Percentiles rank a stretch among this genome's conserved stretches.
These are phyloP conservation scores for Diarsia rubi DNA, from an alignment of 2,888 invertebrate genomes.

Conservation along the genomic window DNA sequence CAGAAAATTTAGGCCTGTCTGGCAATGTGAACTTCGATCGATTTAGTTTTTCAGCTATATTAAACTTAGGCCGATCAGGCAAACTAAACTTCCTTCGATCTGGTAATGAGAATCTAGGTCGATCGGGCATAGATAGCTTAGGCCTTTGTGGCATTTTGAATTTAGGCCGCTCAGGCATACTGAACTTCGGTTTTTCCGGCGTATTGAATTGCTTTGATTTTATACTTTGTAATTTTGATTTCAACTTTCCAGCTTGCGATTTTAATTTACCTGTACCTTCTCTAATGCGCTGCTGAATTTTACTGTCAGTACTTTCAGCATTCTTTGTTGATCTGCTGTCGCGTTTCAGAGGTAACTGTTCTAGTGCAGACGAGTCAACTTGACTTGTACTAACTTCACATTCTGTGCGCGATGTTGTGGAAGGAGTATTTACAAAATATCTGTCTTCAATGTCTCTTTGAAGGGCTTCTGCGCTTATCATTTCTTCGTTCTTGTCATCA, in stretches of 20 bases:
- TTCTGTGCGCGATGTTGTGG: constrained; percentile 92
- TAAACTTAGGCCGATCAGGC: constrained; percentile 91
- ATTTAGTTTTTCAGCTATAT: constrained; percentile 89
- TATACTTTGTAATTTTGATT: constrained; percentile 92
- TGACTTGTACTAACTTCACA: constrained; percentile 93
- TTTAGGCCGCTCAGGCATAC: constrained; percentile 90
- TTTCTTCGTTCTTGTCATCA: constrained; percentile 76
- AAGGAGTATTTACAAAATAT: constrained; percentile 91
- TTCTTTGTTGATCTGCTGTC: constrained; percentile 90
- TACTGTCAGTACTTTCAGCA: constrained; percentile 88
- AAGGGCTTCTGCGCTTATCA: constrained; percentile 88
- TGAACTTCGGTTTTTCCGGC: constrained; percentile 91
- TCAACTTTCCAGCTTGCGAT: constrained; percentile 93
- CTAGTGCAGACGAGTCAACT: constrained; percentile 92
- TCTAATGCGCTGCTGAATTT: constrained; percentile 92
- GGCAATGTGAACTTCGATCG: constrained; percentile 92
- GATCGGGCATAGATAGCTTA: constrained; percentile 90
- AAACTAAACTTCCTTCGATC: constrained; percentile 93
- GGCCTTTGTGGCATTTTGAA: constrained; percentile 89
- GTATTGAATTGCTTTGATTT: constrained; percentile 90
- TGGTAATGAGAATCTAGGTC: constrained; percentile 90
- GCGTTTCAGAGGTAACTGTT: constrained; percentile 91
- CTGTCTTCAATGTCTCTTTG: constrained; percentile 92
- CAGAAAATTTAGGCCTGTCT: constrained; percentile 89
- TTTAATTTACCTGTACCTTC: constrained; percentile 93